Evolutionary conservation across 2,797 vertebrate genomes (phyloP).

Genomic region (Scomberomorus guttatus): DNA sequence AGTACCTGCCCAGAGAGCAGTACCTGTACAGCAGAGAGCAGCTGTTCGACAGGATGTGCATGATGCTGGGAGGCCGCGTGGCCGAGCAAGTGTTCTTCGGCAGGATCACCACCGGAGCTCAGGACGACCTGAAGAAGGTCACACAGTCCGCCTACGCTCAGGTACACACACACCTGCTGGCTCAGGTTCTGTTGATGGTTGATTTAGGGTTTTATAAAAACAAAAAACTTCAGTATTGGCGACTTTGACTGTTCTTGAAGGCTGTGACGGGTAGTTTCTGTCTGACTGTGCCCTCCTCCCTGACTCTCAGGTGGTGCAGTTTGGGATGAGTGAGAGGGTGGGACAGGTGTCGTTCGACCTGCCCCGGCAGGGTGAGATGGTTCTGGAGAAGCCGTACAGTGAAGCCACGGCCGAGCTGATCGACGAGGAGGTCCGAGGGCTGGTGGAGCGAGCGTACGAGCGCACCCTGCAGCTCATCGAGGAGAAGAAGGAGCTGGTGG

Average conservation of each 20-base stretch:
- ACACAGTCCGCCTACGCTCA: conserved; percentile 88
- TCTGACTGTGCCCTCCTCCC: too few species aligned
- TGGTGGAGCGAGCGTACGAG: conserved; percentile 78
- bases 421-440: conserved; percentile 81
- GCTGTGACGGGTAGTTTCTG: too few species aligned
- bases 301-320: conserved; percentile 82
- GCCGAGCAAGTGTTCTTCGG: conserved; percentile 87
- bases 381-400: conserved; percentile 87
- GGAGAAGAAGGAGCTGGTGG: conserved; percentile 82
- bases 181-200: too few species aligned
- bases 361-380: conserved; percentile 78
- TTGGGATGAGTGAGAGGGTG: conserved; percentile 88
- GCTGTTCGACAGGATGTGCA: conserved; percentile 87
- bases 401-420: conserved; percentile 87
- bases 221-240: too few species aligned
- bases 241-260: too few species aligned
- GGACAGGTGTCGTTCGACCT: conserved; percentile 89
- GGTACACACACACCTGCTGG: conserved; percentile 65
- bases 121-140: conserved; percentile 87
- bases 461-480: conserved; percentile 79
- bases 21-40: conserved; percentile 87
- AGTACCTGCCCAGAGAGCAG: conserved; percentile 89
- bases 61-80: conserved; percentile 87
- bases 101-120: conserved; percentile 85
- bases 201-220: too few species aligned